phyloP scores from a whole-genome alignment of 2,113 vertebrate species.

The Xiphophorus couchianus region DNA sequence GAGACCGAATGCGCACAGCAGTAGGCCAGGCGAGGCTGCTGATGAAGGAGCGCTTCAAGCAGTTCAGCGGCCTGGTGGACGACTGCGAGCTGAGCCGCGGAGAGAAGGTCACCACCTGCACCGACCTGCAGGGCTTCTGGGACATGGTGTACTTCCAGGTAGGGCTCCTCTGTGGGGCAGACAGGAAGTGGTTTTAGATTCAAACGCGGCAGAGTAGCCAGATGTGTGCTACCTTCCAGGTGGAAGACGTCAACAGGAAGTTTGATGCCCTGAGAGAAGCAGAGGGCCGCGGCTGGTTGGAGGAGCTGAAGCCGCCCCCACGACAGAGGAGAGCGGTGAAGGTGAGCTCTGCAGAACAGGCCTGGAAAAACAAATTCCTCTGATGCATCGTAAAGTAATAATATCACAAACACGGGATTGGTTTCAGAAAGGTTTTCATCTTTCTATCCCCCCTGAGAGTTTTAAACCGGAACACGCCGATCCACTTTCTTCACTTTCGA shows the following conservation, averaged over 20 bases:
- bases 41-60: slow-evolving; percentile 90
- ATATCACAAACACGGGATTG: too few species aligned
- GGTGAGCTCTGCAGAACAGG: slow-evolving; percentile 66
- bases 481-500: too few species aligned
- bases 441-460: too few species aligned
- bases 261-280: slow-evolving; percentile 86
- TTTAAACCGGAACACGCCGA: too few species aligned
- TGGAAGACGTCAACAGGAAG: slow-evolving; percentile 90
- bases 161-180: not conserved
- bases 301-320: slow-evolving; percentile 58
- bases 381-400: too few species aligned
- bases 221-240: slow-evolving; percentile 65
- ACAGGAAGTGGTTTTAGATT: not conserved
- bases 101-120: slow-evolving; percentile 88
- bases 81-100: slow-evolving; percentile 89
- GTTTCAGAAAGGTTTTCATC: too few species aligned
- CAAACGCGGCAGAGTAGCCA: not conserved
- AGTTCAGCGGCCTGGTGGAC: slow-evolving; percentile 92
- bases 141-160: slow-evolving; percentile 90
- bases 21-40: slow-evolving; percentile 91
- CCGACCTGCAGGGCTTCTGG: slow-evolving; percentile 97
- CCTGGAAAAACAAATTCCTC: too few species aligned
- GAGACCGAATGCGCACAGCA: slow-evolving; percentile 87
- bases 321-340: slow-evolving; percentile 75
- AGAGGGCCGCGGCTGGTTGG: slow-evolving; percentile 84